phyloP scores from a whole-genome alignment of 2,113 vertebrate genomes.

The Rhodinocichla rosea region DNA sequence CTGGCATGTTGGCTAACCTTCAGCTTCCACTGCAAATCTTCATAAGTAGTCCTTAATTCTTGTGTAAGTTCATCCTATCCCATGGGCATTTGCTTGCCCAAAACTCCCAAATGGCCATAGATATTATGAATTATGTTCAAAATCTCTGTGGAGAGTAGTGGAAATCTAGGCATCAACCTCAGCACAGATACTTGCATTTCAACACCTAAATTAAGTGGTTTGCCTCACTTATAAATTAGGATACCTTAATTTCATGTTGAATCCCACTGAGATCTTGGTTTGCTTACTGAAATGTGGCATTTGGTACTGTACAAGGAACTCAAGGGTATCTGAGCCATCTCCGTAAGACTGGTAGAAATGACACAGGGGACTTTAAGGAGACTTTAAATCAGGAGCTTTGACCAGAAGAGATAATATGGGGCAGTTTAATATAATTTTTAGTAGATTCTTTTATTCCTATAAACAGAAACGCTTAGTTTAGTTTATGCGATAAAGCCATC shows the following conservation, averaged over 20 bases:
- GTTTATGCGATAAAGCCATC: not conserved
- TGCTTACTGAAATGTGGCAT: not conserved
- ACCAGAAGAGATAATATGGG: not conserved
- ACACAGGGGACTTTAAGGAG: not conserved
- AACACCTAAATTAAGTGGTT: not conserved
- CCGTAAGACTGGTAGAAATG: not conserved
- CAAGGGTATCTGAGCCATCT: not conserved
- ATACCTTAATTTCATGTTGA: not conserved
- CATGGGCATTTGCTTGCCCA: not conserved
- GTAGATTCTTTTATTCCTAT: not conserved
- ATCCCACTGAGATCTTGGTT: not conserved
- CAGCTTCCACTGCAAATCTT: not conserved
- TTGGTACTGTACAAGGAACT: not conserved
- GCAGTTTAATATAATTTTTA: not conserved
- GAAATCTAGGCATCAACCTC: not conserved
- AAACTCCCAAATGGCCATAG: not conserved
- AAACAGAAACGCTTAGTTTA: not conserved
- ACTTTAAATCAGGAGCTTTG: not conserved
- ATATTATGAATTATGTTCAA: not conserved
- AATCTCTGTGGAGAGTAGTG: not conserved
- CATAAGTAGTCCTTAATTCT: not conserved
- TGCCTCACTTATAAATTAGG: not conserved
- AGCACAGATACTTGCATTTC: not conserved
- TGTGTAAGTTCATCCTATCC: not conserved
- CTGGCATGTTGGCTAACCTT: not conserved